Percentiles rank a stretch among this genome's conserved stretches.
Conservation (phyloP, 2,113 vertebrate genomes). For the Corydoras maculifer region DNA sequence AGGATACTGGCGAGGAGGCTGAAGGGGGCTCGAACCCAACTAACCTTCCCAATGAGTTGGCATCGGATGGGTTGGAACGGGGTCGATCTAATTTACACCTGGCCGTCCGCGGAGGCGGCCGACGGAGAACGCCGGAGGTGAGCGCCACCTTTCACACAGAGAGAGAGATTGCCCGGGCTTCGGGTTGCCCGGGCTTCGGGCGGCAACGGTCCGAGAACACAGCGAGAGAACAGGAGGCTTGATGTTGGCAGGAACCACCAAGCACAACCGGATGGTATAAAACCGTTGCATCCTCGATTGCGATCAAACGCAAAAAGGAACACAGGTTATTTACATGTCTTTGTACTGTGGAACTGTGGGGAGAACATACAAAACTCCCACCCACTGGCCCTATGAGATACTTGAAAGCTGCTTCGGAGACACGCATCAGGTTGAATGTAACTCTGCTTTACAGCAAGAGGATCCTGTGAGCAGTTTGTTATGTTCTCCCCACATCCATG, state of each 20-base stretch:
- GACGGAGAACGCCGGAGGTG: conserved; percentile 33
- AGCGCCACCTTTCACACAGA: conserved; percentile 32
- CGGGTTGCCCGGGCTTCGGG: neutral
- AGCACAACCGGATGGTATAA: no score
- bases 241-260: neutral
- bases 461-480: no score
- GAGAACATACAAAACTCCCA: no score
- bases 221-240: neutral
- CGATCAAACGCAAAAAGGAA: neutral
- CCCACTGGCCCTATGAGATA: no score
- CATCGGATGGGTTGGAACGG: conserved; percentile 50
- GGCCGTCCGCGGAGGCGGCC: conserved; percentile 36
- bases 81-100: conserved; percentile 53
- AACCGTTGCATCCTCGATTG: no score
- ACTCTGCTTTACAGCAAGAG: no score
- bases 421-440: no score
- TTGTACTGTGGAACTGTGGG: no score
- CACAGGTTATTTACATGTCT: no score
- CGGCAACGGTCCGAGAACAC: no score
- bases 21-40: conserved; percentile 28
- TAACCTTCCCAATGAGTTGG: conserved; percentile 51
- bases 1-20: conserved; percentile 40
- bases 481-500: no score
- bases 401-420: no score
- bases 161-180: neutral